Conservation (phyloP, 2,888 invertebrate genomes). For the Epistrophe grossulariae region DNA sequence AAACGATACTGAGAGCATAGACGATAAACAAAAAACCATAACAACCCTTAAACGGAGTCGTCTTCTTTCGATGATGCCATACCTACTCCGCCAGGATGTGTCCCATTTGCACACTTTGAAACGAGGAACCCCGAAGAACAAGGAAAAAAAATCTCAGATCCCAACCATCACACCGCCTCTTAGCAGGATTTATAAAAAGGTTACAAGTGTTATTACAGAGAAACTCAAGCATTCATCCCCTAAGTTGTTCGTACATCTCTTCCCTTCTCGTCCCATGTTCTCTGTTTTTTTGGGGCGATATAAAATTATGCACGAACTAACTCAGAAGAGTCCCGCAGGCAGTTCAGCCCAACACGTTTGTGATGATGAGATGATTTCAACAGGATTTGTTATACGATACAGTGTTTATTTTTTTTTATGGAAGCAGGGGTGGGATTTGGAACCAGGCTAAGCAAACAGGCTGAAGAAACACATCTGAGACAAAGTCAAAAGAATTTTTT, state of each 20-base stretch:
- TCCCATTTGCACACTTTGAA: constrained; percentile 67
- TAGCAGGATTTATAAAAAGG: constrained; percentile 67
- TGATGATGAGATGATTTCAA: constrained; percentile 70
- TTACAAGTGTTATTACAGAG: constrained; percentile 65
- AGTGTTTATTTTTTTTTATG: constrained; percentile 50
- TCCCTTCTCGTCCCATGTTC: not conserved
- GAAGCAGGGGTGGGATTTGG: constrained; percentile 57
- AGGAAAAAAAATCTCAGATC: constrained; percentile 54
- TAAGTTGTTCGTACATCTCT: constrained; percentile 44
- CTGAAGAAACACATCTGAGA: constrained; percentile 71
- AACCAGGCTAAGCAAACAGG: constrained; percentile 62
- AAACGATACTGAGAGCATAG: constrained; percentile 60
- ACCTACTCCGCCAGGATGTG: constrained; percentile 66
- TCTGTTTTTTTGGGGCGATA: constrained; percentile 28
- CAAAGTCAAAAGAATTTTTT: constrained; percentile 43
- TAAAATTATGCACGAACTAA: constrained; percentile 74
- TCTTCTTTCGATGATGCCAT: constrained; percentile 10
- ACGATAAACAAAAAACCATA: constrained; percentile 65
- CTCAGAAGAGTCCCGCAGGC: constrained; percentile 67
- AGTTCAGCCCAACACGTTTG: constrained; percentile 50
- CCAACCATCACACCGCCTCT: constrained; percentile 38
- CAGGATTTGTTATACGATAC: constrained; percentile 74
- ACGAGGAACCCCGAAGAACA: constrained; percentile 18
- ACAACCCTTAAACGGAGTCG: constrained; percentile 64
- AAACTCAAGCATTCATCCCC: constrained; percentile 62